Percentiles rank a stretch among this genome's conserved stretches.
phyloP scores from a whole-genome alignment of 2,113 vertebrate genomes.

The Mionectes macconnelli region DNA sequence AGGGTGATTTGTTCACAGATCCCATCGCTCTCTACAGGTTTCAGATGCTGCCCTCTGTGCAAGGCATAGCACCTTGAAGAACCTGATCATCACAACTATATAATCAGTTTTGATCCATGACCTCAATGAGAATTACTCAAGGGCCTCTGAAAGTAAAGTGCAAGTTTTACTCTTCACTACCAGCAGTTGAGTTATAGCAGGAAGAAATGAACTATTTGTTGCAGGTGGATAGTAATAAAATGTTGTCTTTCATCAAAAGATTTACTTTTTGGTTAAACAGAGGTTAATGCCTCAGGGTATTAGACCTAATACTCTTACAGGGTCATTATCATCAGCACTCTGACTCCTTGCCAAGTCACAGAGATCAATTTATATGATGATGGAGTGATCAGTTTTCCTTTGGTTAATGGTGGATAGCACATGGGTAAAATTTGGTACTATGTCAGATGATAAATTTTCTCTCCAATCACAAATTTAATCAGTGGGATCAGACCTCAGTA shows the following conservation, averaged over 20 bases:
- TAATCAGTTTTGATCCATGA: not conserved
- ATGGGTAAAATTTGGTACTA: not conserved
- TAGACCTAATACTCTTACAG: not conserved
- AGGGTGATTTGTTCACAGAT: not conserved
- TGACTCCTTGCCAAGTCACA: not conserved
- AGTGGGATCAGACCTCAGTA: not conserved
- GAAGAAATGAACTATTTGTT: slow-evolving; percentile 24
- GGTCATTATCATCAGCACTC: not conserved
- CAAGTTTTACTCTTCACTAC: not conserved
- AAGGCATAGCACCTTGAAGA: not conserved
- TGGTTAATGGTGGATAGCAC: not conserved
- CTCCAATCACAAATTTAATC: not conserved
- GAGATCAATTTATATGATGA: slow-evolving; percentile 13
- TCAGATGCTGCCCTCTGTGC: not conserved
- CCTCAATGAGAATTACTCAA: not conserved
- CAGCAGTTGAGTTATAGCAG: not conserved
- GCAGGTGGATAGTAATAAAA: slow-evolving; percentile 13
- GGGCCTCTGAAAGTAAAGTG: not conserved
- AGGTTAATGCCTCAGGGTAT: not conserved
- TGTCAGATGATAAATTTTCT: not conserved
- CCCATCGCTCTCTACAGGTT: not conserved
- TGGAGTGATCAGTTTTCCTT: slow-evolving; percentile 17
- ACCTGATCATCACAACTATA: not conserved
- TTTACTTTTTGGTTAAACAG: slow-evolving; percentile 45
- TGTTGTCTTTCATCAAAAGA: not conserved